phyloP scores from a whole-genome alignment of 2,113 vertebrate species.

The Silurus asotus region DNA sequence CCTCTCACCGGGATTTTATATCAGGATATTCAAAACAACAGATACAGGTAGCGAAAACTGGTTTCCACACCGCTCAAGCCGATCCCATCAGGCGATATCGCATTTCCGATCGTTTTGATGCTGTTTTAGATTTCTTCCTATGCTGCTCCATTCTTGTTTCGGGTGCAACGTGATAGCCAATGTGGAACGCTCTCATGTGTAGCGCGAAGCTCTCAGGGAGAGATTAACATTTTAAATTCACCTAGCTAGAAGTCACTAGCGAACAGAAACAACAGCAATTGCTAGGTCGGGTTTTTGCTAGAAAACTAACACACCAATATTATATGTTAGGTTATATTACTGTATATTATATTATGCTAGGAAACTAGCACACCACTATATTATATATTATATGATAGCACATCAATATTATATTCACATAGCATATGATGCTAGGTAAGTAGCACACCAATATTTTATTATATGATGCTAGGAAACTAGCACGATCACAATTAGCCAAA shows the following conservation, averaged over 20 bases:
- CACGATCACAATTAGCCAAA: no score
- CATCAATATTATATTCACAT: no score
- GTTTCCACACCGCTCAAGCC: neutral
- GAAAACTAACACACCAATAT: neutral
- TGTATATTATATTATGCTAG: no score
- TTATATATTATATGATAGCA: no score
- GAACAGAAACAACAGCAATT: neutral
- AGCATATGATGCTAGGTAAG: no score
- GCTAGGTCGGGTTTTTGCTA: neutral
- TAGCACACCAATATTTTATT: no score
- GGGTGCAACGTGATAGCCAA: neutral
- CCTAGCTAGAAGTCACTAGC: neutral
- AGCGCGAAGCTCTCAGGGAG: neutral
- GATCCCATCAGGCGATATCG: neutral
- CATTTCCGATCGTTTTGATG: neutral
- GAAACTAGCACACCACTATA: no score
- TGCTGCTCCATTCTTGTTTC: neutral
- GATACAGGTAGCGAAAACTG: neutral
- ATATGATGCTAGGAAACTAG: no score
- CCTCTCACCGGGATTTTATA: neutral
- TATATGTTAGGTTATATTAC: no score
- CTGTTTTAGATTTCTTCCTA: neutral
- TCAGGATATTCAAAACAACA: neutral
- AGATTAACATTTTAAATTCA: neutral
- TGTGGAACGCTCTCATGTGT: neutral